Conservation (phyloP, 2,797 vertebrate genomes). For the Aphelocoma californica region DNA sequence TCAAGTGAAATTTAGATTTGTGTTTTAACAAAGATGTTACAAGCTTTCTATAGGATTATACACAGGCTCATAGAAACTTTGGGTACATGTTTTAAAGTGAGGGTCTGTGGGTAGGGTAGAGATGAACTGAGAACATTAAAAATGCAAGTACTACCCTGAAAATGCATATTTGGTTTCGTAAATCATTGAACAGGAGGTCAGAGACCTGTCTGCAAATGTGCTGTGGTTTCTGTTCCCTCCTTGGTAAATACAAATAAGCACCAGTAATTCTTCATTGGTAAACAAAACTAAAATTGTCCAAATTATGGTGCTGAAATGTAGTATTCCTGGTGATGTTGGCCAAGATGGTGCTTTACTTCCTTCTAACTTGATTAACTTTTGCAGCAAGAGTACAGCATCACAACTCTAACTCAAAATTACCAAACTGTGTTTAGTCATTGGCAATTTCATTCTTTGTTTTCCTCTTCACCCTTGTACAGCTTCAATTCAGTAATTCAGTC, state of each 20-base stretch:
- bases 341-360: not conserved
- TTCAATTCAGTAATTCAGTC: not conserved
- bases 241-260: conserved; percentile 2
- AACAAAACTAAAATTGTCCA: conserved; percentile 3
- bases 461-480: not conserved
- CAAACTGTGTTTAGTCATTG: not conserved
- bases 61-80: not conserved
- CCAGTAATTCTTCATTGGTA: not conserved
- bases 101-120: not conserved
- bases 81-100: not conserved
- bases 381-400: not conserved
- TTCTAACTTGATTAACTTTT: not conserved
- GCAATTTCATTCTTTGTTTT: not conserved
- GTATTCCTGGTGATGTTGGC: not conserved
- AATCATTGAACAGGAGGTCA: not conserved
- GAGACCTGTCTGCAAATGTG: not conserved
- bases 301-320: not conserved
- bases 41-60: not conserved
- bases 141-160: not conserved
- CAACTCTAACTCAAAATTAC: not conserved
- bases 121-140: not conserved
- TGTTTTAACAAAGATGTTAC: not conserved
- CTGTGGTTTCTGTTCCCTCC: not conserved
- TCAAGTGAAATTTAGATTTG: not conserved
- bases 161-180: not conserved